Base-by-base conservation (phyloP, 1,140 invertebrate genomes). In the Drosophila lowei region DNA sequence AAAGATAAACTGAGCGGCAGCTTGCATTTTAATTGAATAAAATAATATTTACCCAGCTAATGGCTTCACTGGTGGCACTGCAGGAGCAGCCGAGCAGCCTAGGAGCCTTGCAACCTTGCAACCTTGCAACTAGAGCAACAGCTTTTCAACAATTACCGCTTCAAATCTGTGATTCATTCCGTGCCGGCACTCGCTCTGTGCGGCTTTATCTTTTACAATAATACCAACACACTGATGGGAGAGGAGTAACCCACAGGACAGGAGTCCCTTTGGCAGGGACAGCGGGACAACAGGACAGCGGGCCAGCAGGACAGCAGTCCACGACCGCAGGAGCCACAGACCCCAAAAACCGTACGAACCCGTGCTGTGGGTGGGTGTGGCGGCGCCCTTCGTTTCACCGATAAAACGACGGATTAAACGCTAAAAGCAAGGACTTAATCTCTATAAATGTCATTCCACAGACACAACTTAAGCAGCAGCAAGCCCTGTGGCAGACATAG, bases 21-120 rank as follows among this genome's bases (percentile, higher is more conserved):
- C 57, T 77, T 72, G 75, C 71, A 88, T 88, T 79, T 89, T 73
- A 88, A 88, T 88, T 88, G 80, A 73, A 79, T 89, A 83, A 83
- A 88, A 88, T 89, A 88, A 88, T 88, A 88, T 88, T 88, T 88
- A 65, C 72, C 58, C 60, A 48, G 84, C 83, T 88, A 88, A 88
- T 88, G 78, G 83, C 84, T 88, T 72, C 70, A 25, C 23, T 25
- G 11, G 11, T 9, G 1, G 34, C 11, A 11, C 34, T 38, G 34
- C 34, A 11, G 30, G 8, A 34, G 75, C 43, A 73, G 23, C 21
- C 72, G 13, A 13, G 11, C 49, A 38, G 23, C 4, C 23, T 23
- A 23, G 21, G 23, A 25, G 8, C 28, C 28, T 8, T 8, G 8
- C 28, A 30, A 7, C 25, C 80, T 86, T 85, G 78, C 48, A 73